Evolutionary conservation across 2,113 vertebrate genomes (phyloP).

Genomic region (Pelodiscus sinensis): DNA sequence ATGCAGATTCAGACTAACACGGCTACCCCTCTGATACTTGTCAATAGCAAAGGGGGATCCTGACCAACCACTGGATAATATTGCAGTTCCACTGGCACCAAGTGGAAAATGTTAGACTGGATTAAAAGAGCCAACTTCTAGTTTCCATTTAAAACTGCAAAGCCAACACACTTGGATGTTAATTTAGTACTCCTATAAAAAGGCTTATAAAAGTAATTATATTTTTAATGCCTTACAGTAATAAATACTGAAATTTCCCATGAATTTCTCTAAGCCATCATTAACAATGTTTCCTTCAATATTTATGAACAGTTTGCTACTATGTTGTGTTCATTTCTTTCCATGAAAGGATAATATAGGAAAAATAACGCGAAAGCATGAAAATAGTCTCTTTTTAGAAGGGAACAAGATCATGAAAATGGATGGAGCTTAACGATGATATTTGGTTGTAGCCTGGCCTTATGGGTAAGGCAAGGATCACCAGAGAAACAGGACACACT

Average conservation of each 20-base stretch:
- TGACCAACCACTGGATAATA: not conserved
- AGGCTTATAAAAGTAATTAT: slow-evolving; percentile 59
- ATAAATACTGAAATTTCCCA: slow-evolving; percentile 35
- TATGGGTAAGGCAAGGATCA: not conserved
- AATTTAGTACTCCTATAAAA: slow-evolving; percentile 37
- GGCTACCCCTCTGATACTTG: no score
- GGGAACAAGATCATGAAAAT: no score
- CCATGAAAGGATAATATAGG: not conserved
- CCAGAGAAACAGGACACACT: not conserved
- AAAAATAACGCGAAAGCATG: not conserved
- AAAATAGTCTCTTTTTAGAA: not conserved
- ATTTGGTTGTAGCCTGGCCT: not conserved
- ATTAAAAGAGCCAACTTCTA: not conserved
- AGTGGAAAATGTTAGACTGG: not conserved
- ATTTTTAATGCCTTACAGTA: slow-evolving; percentile 44
- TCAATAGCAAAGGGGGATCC: not conserved
- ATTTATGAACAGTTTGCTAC: slow-evolving; percentile 45
- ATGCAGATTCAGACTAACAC: no score
- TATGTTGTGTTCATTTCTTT: not conserved
- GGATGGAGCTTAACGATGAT: not conserved
- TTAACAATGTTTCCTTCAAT: slow-evolving; percentile 46
- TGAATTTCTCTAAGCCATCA: slow-evolving; percentile 41
- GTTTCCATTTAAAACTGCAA: slow-evolving; percentile 47
- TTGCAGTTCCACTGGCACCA: accelerated
- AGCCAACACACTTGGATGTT: slow-evolving; percentile 55